Evolutionary conservation across 2,797 vertebrate genomes (phyloP).

Genomic region (Artibeus jamaicensis): DNA sequence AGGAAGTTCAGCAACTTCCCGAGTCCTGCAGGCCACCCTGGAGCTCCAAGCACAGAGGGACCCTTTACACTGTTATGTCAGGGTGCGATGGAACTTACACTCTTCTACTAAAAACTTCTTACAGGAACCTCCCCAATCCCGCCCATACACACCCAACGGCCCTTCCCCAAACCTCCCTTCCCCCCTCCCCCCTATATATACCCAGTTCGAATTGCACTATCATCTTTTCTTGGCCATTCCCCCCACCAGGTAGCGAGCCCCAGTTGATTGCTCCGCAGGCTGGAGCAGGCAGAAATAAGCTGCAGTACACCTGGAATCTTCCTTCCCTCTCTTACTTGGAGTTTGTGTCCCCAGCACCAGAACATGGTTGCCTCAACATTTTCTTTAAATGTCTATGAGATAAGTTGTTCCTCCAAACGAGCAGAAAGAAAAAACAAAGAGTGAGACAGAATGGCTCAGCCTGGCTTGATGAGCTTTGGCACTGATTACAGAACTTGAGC

Average conservation of each 20-base stretch:
- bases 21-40: rapidly evolving
- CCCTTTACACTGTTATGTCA: rapidly evolving
- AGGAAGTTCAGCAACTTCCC: background rate
- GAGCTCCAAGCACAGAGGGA: rapidly evolving
- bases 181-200: too few species aligned
- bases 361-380: rapidly evolving
- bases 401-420: background rate
- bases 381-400: background rate
- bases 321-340: too few species aligned
- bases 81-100: too few species aligned
- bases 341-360: background rate
- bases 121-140: too few species aligned
- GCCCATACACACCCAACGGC: too few species aligned
- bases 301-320: rapidly evolving
- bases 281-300: background rate
- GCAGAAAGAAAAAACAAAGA: background rate
- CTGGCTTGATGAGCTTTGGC: background rate
- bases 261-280: too few species aligned
- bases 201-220: too few species aligned
- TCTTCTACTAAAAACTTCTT: too few species aligned
- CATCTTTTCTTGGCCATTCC: too few species aligned
- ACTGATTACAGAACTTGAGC: rapidly evolving
- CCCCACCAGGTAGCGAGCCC: too few species aligned
- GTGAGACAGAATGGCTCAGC: background rate
- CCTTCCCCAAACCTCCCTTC: too few species aligned